phyloP scores from a whole-genome alignment of 1,140 invertebrate genomes.

The Drosophila ohnishii region DNA sequence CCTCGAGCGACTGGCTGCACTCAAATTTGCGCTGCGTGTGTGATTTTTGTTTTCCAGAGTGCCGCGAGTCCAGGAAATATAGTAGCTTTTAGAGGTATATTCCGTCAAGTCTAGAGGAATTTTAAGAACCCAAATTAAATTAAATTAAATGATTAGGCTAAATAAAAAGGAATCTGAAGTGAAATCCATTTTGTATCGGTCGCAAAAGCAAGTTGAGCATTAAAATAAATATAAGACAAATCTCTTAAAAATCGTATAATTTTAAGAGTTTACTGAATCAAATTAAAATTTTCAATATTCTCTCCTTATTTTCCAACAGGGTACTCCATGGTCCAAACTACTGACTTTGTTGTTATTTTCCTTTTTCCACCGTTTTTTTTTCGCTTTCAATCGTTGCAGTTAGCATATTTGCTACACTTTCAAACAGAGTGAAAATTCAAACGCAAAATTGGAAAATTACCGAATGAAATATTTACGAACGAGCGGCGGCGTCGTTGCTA shows the following conservation, averaged over 20 bases:
- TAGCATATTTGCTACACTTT: slow-evolving; percentile 56
- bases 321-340: not conserved
- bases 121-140: not conserved
- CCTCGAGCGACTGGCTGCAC: slow-evolving; percentile 17
- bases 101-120: not conserved
- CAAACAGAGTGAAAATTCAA: slow-evolving; percentile 44
- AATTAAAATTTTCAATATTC: not conserved
- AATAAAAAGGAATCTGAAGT: not conserved
- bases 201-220: too few relatives aligned
- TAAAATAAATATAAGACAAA: too few relatives aligned
- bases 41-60: not conserved
- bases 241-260: too few relatives aligned
- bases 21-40: slow-evolving; percentile 37
- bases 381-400: slow-evolving; percentile 8
- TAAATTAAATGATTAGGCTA: not conserved
- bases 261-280: too few relatives aligned
- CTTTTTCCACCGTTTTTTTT: not conserved
- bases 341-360: not conserved
- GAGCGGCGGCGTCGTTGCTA: slow-evolving; percentile 1
- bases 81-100: not conserved
- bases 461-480: slow-evolving; percentile 53
- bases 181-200: too few relatives aligned
- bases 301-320: not conserved
- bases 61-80: not conserved
- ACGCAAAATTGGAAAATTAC: slow-evolving; percentile 55